Base-by-base conservation (phyloP, 2,113 vertebrate species). In the Chamaetylas fuelleborni region DNA sequence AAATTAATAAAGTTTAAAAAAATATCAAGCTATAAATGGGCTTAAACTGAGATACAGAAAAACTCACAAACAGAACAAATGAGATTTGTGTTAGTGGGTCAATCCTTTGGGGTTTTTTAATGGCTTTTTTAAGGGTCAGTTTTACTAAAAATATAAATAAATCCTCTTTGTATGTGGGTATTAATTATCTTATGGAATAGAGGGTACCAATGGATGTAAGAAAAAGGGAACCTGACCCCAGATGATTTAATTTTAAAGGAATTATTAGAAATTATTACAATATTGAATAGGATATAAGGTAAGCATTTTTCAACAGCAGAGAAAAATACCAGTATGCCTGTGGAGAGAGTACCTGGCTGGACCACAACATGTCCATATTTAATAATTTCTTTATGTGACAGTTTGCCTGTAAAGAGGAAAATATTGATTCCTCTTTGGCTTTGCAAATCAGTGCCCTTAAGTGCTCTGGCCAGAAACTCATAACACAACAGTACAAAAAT, bases 361-460 rank as follows among this genome's bases (percentile, higher is more conserved):
- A 73, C 51, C 54, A 81, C 28, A 84, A 74, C 66, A 74, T 78
- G 67, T 28, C 36, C 17, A 28, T 51, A 81, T 93, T 95, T 67
- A 71, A 60, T n/a, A 92, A 92, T 95, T 95, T 96, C 34, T 94
- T 93, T 91, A 88, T 84, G 67, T 95, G 93, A 90, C 65, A 88
- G 67, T 77, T 88, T 94, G 53, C 65, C 85, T 95, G 54, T 91
- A 94, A 97, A 88, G 25, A 88, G 71, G 51, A 97, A 95, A 86
- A 85, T 93, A 97, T 89, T 94, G 92, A 97, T 94, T 96, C 67
- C n/a, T 93, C 61, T 90, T 50, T 91, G 60, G 61, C 72, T 97
- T 90, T 95, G 64, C 60, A 84, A 95, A 93, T 90, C 88, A 92
- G 48, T 33, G 9, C 70, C 67, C 48, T 97, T 92, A 97, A 95